Conservation (phyloP, 2,797 vertebrate genomes). For the Sebastes baramenuke region DNA sequence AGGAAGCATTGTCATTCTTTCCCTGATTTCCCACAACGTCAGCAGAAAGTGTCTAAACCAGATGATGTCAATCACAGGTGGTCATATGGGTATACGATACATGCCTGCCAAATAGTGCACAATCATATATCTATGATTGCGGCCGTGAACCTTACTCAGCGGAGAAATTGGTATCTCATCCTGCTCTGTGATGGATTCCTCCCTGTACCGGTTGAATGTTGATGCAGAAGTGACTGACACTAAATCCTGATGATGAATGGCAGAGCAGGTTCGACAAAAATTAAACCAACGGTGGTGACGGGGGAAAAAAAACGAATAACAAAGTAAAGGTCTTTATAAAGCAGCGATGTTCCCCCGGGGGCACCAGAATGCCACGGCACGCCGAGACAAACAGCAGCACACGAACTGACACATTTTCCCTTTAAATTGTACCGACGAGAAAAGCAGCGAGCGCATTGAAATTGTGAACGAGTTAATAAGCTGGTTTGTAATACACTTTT, state of each 20-base stretch:
- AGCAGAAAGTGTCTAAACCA: not conserved
- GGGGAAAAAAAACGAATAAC: not conserved
- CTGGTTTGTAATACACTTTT: conserved; percentile 41
- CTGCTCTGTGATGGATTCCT: not conserved
- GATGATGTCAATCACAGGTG: not conserved
- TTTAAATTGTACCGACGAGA: conserved; percentile 42
- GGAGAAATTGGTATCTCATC: not conserved
- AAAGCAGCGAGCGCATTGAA: conserved; percentile 18
- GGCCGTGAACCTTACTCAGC: not conserved
- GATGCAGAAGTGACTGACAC: not conserved
- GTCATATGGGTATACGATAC: too few species aligned
- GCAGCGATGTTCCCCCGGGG: conserved; percentile 18
- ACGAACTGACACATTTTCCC: conserved; percentile 46
- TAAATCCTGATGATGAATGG: not conserved
- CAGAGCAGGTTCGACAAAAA: not conserved
- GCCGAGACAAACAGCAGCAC: conserved; percentile 19
- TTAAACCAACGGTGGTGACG: not conserved
- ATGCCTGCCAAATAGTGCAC: not conserved
- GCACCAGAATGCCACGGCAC: conserved; percentile 26
- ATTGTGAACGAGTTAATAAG: conserved; percentile 58
- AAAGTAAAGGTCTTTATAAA: conserved; percentile 29
- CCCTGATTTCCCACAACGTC: not conserved
- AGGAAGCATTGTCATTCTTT: not conserved
- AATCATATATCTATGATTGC: conserved; percentile 23
- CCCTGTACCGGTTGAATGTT: not conserved